A percentile compares a stretch with the other conserved stretches of the same genome.
These are phyloP conservation scores for Caenorhabditis sp. DNA, from an alignment of 2,888 invertebrate species.

Conservation along the genomic window DNA sequence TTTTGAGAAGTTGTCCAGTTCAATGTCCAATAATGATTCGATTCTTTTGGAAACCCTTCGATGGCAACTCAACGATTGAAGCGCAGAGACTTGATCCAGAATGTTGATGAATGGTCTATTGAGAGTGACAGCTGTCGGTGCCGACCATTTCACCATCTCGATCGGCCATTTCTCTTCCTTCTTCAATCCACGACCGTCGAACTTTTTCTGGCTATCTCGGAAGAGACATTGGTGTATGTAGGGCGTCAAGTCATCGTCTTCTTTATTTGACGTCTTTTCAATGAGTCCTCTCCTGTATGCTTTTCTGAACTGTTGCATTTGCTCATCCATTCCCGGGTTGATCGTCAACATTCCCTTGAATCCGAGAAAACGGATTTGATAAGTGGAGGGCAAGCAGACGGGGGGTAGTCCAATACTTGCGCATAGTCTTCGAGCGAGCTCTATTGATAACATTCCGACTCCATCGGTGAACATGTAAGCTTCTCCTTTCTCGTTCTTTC, in stretches of 20 bases:
- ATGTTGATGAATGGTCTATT: conserved; percentile 83
- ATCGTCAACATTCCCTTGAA: conserved; percentile 81
- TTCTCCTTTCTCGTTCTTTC: conserved; percentile 28
- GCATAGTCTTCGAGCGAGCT: conserved; percentile 23
- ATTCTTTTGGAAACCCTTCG: conserved; percentile 72
- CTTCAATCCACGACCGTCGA: not conserved
- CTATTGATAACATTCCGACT: conserved; percentile 72
- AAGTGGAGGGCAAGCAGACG: conserved; percentile 22
- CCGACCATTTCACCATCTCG: conserved; percentile 80
- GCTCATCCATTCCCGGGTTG: conserved; percentile 76
- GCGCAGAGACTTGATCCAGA: conserved; percentile 77
- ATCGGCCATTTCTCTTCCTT: conserved; percentile 29
- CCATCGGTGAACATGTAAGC: conserved; percentile 75
- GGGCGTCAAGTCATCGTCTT: not conserved
- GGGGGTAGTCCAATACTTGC: conserved; percentile 2
- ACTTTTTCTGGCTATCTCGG: conserved; percentile 29
- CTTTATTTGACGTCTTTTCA: not conserved
- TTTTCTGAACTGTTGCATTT: not conserved
- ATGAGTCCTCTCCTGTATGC: not conserved
- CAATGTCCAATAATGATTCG: conserved; percentile 76
- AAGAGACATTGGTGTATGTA: conserved; percentile 12
- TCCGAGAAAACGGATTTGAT: conserved; percentile 80
- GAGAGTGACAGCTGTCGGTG: conserved; percentile 76
- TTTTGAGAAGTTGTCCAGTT: conserved; percentile 69
- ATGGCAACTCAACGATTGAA: conserved; percentile 71